Conservation (phyloP, 2,113 vertebrate species). For the Etia nguti region DNA sequence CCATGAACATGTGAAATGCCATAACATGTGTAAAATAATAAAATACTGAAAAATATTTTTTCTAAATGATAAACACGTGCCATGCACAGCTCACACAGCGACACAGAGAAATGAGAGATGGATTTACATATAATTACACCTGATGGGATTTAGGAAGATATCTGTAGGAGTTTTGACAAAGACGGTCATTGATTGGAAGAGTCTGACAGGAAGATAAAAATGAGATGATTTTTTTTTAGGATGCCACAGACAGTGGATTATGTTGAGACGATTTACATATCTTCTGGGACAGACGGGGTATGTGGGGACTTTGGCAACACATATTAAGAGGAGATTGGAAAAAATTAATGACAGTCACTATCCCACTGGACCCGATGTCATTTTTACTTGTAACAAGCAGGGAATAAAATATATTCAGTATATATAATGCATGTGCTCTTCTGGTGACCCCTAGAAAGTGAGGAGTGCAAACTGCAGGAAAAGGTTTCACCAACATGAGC, state of each 20-base stretch:
- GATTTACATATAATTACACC: not conserved
- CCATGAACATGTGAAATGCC: not conserved
- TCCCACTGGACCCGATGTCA: not conserved
- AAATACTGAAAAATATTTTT: not conserved
- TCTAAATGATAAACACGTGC: not conserved
- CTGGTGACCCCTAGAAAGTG: not conserved
- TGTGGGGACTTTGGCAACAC: not conserved
- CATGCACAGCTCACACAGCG: not conserved
- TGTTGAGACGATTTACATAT: not conserved
- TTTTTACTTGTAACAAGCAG: not conserved
- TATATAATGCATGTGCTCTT: not conserved
- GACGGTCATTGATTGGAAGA: not conserved
- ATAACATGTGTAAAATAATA: not conserved
- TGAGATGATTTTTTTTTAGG: not conserved
- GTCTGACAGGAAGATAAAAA: not conserved
- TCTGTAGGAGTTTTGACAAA: not conserved
- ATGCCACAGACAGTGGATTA: not conserved
- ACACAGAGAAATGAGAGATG: not conserved
- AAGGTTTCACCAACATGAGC: not conserved
- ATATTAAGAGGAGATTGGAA: not conserved
- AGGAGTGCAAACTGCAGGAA: not conserved
- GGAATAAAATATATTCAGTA: not conserved
- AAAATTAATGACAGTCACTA: not conserved
- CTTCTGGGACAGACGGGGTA: not conserved
- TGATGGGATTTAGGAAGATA: not conserved